Evolutionary conservation across 2,797 vertebrate genomes (phyloP), one percentile per base, ranked within the genome.

Genomic region (Rhabdomys pumilio): DNA sequence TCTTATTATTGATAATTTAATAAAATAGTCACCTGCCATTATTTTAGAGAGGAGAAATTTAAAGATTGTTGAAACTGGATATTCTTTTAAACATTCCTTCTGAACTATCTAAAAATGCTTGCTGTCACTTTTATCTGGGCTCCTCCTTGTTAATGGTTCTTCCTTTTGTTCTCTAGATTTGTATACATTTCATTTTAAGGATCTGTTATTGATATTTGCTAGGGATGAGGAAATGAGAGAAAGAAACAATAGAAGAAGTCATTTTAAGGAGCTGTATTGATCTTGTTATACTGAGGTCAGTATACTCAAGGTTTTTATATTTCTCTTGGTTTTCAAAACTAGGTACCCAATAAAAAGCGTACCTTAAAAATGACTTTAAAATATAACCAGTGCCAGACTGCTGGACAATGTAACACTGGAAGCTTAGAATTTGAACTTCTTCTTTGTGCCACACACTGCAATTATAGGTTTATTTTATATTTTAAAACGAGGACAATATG

Each of bases 391-490:
- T 75, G 31, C 53, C 59, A 89, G 73, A 72, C 8, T 88, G 44
- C 31, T 87, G 63, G 77, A 12, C 85, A 94, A 41, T 50, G 59
- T 91, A 91, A 55, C 63, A 72, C 26, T 72, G 41, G 26, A 94
- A 85, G 26, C 50, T 97, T 88, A 90, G 13, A 92, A 65, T 97
- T 93, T 95, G 90, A 90, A 89, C 88, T 88, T 87, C 88, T 88
- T 87, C 73, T 90, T 55, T 93, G 82, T 95, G 92, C 55, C 90
- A 93, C 90, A 75, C 38, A 69, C 76, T 81, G 73, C 72, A 93
- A 88, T 11, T 55, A 38, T 61, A 80, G 38, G 13, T 72, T 91
- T 94, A 83, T 89, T 59, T 87, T 89, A 34, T 38, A 72, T 89
- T 85, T 63, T 20, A 2, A 44, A 69, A 95, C 57, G 90, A 92